Evolutionary conservation across 2,113 vertebrate species (phyloP), one percentile per base, ranked within the genome.

Genomic region (Puffinus mauretanicus): DNA sequence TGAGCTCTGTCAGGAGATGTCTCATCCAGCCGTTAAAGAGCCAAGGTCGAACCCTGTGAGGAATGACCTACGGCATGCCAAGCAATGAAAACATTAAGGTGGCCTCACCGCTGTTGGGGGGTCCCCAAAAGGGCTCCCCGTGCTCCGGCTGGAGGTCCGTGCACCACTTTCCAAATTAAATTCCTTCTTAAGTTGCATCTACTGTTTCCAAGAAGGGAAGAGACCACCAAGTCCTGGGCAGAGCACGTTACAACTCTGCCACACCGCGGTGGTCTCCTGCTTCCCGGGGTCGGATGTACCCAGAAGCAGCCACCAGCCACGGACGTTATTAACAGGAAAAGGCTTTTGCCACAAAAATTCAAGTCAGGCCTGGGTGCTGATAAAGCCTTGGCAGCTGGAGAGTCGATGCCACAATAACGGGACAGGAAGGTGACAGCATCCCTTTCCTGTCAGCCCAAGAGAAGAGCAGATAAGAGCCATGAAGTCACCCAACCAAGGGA

Each of bases 401-500:
- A 64, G 54, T 3, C 4, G 1, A 7, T 19, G 38, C n/a, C 36
- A 29, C 42, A 42, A 1, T 0, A 11, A 38, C 2, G 6, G 65
- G 73, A 85, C 85, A 78, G 82, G 60, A 82, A 46, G 70, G 64
- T 30, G 57, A 54, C 73, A 40, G 18, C 73, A 11, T n/a, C 70
- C 70, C 66, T 38, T 38, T 30, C 16, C 46, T 2, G 0, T 2
- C 2, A 60, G 42, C 54, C 79, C 61, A 21, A 27, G 54, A 13
- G 71, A 57, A 21, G 30, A 57, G 57, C 40, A 38, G 80, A 27
- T 27, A 49, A 77, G 44, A 66, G 71, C 47, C 80, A 16, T 8
- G 10, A 60, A 38, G 54, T 30, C 27, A 27, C 32, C 29, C 67
- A 72, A 2, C 15, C 46, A 5, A 24, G 71, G 24, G 3, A 1